phyloP scores from a whole-genome alignment of 1,140 invertebrate species.

The Physella acuta region DNA sequence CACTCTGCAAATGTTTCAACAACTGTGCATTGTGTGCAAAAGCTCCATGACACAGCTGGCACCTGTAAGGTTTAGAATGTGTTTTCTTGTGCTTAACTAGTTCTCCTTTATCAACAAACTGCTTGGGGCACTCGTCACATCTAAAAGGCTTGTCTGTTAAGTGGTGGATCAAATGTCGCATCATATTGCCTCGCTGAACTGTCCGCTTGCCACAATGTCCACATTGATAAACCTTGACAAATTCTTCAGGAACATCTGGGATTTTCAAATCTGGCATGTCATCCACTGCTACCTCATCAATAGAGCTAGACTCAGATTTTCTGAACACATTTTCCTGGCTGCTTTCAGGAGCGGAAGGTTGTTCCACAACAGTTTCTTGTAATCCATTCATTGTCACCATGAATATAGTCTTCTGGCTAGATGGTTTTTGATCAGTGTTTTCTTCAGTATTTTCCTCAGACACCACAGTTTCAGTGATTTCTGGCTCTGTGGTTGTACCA shows the following conservation, averaged over 20 bases:
- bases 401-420: constrained; percentile 4
- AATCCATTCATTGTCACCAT: constrained; percentile 10
- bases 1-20: constrained; percentile 17
- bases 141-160: constrained; percentile 19
- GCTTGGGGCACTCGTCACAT: constrained; percentile 21
- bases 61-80: constrained; percentile 22
- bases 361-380: constrained; percentile 2
- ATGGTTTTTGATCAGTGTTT: neutral
- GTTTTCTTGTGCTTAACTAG: constrained; percentile 25
- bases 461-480: neutral
- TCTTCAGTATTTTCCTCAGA: neutral
- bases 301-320: neutral
- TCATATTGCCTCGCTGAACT: constrained; percentile 27
- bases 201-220: constrained; percentile 22
- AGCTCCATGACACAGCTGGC: constrained; percentile 20
- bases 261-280: constrained; percentile 20
- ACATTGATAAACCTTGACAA: constrained; percentile 27
- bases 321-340: neutral
- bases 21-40: constrained; percentile 26
- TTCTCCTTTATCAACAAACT: constrained; percentile 25
- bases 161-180: constrained; percentile 25
- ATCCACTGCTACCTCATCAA: neutral
- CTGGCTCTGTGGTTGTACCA: neutral
- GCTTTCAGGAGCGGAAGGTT: neutral
- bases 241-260: constrained; percentile 16